phyloP scores from a whole-genome alignment of 1,140 invertebrate species.

The Chelonus insularis region DNA sequence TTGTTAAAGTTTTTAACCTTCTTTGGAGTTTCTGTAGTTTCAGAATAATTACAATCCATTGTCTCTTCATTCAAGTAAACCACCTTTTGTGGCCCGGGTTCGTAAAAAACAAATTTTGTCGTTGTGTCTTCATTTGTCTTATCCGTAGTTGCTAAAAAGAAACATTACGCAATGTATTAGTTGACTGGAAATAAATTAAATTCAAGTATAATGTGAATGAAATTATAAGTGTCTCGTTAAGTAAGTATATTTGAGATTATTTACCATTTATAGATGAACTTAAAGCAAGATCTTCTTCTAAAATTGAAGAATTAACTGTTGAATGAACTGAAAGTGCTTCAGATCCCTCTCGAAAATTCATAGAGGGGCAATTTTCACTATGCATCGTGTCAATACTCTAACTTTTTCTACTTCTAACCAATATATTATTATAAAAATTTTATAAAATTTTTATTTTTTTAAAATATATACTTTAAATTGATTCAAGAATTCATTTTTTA shows the following conservation, averaged over 20 bases:
- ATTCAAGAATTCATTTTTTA: no score
- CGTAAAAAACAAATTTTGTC: conserved; percentile 1
- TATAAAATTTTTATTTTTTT: neutral
- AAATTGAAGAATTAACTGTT: conserved; percentile 32
- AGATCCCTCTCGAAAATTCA: conserved; percentile 23
- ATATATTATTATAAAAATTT: neutral
- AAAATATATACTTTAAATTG: no score
- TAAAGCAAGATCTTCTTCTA: conserved; percentile 39
- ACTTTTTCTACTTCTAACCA: no score
- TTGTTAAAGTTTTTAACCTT: neutral
- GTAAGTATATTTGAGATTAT: conserved; percentile 10
- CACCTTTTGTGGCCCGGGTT: conserved; percentile 15
- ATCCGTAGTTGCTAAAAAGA: conserved; percentile 14
- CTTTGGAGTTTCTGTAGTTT: conserved; percentile 26
- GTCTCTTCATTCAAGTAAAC: conserved; percentile 38
- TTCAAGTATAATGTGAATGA: no score
- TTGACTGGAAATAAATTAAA: no score
- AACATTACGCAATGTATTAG: no score
- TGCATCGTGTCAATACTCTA: conserved; percentile 25
- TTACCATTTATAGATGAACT: conserved; percentile 39
- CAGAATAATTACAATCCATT: conserved; percentile 46
- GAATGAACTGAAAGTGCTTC: conserved; percentile 26
- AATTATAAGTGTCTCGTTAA: no score
- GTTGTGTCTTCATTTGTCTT: conserved; percentile 27
- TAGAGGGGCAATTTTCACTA: conserved; percentile 28